Conservation (phyloP, 2,113 vertebrate species). For the Zapus hudsonius region DNA sequence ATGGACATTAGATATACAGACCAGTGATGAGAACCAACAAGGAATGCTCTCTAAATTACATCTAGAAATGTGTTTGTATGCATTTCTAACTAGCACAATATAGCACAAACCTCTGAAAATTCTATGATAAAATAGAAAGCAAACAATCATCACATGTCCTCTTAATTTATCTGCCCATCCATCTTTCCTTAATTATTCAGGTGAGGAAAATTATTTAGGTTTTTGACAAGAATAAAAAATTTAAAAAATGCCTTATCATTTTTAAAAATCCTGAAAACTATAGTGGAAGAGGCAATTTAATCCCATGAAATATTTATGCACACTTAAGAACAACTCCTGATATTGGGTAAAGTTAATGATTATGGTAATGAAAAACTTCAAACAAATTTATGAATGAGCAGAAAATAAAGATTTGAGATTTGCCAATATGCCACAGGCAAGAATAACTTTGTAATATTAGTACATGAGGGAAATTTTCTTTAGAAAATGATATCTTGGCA, state of each 20-base stretch:
- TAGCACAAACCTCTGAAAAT: conserved; percentile 42
- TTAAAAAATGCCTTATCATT: conserved; percentile 3
- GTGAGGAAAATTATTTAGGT: conserved; percentile 30
- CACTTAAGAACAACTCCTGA: neutral
- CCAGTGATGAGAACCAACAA: conserved; percentile 65
- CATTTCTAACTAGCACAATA: conserved; percentile 61
- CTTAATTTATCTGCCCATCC: neutral
- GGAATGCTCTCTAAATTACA: conserved; percentile 67
- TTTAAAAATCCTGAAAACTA: conserved; percentile 37
- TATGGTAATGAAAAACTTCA: conserved; percentile 43
- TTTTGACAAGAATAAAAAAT: conserved; percentile 58
- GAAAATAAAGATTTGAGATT: conserved; percentile 32
- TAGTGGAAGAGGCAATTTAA: conserved; percentile 41
- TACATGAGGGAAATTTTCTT: neutral
- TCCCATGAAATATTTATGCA: conserved; percentile 52
- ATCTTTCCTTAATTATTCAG: conserved; percentile 47
- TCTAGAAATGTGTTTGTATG: conserved; percentile 64
- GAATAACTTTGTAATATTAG: neutral
- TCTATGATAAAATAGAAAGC: conserved; percentile 54
- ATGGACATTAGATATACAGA: conserved; percentile 58
- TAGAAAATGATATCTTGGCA: neutral
- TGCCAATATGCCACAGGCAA: neutral
- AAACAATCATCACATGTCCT: conserved; percentile 47
- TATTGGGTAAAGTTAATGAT: conserved; percentile 58
- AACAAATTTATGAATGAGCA: conserved; percentile 41